Conservation (phyloP, 2,888 invertebrate genomes). For the Leptinotarsa tumamoca region DNA sequence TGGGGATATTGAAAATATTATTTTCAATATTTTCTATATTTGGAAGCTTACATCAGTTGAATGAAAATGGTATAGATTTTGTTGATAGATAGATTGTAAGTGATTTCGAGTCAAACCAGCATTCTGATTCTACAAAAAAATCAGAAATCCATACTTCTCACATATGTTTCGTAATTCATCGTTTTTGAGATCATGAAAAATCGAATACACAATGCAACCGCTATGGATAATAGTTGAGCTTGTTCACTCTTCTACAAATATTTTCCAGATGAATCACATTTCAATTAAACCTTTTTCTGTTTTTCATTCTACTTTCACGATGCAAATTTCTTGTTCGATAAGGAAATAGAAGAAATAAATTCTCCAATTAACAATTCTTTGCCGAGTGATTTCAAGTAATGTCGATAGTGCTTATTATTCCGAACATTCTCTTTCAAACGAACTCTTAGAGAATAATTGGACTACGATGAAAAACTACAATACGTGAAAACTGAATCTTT, state of each 20-base stretch:
- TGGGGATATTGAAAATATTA: too few species aligned
- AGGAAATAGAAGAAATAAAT: slow-evolving; percentile 47
- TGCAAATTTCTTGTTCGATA: slow-evolving; percentile 44
- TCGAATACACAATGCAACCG: too few species aligned
- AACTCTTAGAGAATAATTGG: slow-evolving; percentile 37
- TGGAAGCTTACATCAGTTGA: too few species aligned
- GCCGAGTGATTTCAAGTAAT: slow-evolving; percentile 27
- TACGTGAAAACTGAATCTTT: not conserved
- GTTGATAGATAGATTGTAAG: too few species aligned
- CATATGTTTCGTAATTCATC: too few species aligned
- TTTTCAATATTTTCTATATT: too few species aligned
- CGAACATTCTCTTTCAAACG: slow-evolving; percentile 24
- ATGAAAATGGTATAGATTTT: too few species aligned
- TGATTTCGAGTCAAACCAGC: too few species aligned
- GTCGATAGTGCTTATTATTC: slow-evolving; percentile 42
- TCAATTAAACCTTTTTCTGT: slow-evolving; percentile 5
- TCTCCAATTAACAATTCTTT: slow-evolving; percentile 44
- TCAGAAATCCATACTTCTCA: too few species aligned
- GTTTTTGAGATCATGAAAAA: too few species aligned
- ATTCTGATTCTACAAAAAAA: too few species aligned
- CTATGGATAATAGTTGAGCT: too few species aligned
- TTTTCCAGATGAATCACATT: slow-evolving; percentile 6
- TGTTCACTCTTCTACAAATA: not conserved
- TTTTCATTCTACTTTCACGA: slow-evolving; percentile 41
- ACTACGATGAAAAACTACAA: not conserved